Base-by-base conservation (phyloP, 2,888 invertebrate genomes). In the Eupithecia pulchellata region DNA sequence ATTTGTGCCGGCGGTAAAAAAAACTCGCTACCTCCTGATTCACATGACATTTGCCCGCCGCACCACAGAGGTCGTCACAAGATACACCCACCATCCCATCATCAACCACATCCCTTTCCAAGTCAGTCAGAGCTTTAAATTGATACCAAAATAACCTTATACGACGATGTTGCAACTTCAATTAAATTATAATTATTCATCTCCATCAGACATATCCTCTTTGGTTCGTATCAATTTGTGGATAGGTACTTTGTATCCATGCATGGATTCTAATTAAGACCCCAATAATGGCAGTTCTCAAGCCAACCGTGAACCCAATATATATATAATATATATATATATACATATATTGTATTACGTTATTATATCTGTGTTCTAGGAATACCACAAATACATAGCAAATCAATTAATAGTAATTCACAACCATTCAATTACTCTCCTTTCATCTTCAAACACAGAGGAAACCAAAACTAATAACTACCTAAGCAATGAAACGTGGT, bases 391-490 rank as follows among this genome's bases (percentile, higher is more conserved):
- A 57, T 17, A 32, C 34, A 61, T 20, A 36, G 36, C 61, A 61
- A 34, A 61, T 34, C 61, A 61, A 47, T 42, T 36, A 55, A 62
- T 55, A 52, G 61, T 68, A 55, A 25, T 29, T 60, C n/a, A 64
- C 9, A 20, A 63, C 39, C 30, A 42, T 69, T 64, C 69, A 69
- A 69, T 73, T 64, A 73, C 36, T 66, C 67, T 74, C 73, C 65
- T 72, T 73, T 73, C 55, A 72, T 71, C 75, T 72, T 70, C 64
- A 75, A 75, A 78, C 77, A 68, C 73, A 75, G 75, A 75, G 69
- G 72, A 69, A 78, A 77, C 75, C 78, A 82, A 80, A 82, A 83
- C 81, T 80, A 83, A 85, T 84, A 81, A 85, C 85, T 85, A 82
- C 80, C 80, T 84, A 82, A 84, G 84, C 81, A 84, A 80, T 71